Conservation (phyloP, 2,113 vertebrate genomes). For the Melanerpes aurifrons region DNA sequence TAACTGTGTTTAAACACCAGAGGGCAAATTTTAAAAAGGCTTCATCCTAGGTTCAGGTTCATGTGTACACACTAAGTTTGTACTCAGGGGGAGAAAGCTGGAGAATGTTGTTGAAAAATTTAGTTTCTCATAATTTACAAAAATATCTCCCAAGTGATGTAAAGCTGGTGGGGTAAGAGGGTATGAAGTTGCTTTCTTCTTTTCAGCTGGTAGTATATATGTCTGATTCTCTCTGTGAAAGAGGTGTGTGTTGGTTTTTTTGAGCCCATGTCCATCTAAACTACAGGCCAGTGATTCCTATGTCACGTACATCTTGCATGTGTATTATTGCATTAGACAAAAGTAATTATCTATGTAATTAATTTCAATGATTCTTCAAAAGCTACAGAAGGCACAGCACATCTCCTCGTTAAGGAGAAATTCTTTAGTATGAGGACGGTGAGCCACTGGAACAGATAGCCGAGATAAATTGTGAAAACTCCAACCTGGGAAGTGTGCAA, state of each 20-base stretch:
- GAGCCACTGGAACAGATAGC: no score
- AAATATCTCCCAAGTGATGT: not conserved
- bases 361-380: not conserved
- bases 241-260: accelerated
- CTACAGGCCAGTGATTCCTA: not conserved
- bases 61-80: not conserved
- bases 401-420: not conserved
- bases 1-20: conserved; percentile 16
- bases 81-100: not conserved
- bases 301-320: not conserved
- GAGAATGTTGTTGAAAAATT: not conserved
- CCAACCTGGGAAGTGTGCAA: no score
- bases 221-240: not conserved
- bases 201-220: not conserved
- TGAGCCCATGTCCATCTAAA: not conserved
- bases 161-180: not conserved
- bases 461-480: no score
- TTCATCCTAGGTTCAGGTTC: not conserved
- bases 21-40: conserved; percentile 32
- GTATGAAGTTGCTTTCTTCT: not conserved
- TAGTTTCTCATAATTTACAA: not conserved
- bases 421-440: no score
- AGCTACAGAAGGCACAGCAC: not conserved
- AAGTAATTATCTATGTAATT: not conserved
- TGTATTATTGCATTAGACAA: not conserved